These are phyloP conservation scores for Pachyseris speciosa DNA, from an alignment of 64 coral and sea anemone genomes.

Conservation along the genomic window DNA sequence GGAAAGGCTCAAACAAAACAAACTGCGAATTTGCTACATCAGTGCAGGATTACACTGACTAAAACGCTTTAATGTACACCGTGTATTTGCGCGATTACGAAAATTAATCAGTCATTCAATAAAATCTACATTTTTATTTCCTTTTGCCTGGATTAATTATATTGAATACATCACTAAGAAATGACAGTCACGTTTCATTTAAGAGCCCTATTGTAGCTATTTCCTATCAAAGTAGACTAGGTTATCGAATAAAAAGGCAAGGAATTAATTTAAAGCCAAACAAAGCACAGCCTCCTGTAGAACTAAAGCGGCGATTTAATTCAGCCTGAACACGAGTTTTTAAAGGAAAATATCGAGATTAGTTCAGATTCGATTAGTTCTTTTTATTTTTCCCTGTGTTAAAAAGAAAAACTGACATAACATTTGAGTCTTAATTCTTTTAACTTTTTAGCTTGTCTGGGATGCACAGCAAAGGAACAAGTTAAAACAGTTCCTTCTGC, in stretches of 20 bases:
- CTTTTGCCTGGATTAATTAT: too few relatives aligned
- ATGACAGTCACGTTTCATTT: neutral
- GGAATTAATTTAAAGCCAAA: too few relatives aligned
- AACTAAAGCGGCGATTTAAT: too few relatives aligned
- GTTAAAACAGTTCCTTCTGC: neutral
- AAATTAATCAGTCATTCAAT: too few relatives aligned
- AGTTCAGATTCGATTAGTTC: neutral
- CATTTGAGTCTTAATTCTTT: neutral
- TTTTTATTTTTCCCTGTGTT: neutral
- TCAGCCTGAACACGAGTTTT: neutral
- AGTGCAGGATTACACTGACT: neutral
- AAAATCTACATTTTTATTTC: too few relatives aligned
- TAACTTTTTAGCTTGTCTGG: neutral
- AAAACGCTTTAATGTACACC: too few relatives aligned
- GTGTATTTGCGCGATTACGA: too few relatives aligned
- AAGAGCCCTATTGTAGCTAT: neutral
- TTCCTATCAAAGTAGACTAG: too few relatives aligned
- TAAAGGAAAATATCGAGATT: neutral
- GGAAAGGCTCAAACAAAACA: neutral
- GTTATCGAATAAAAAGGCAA: too few relatives aligned
- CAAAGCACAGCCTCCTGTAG: too few relatives aligned
- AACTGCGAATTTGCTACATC: neutral
- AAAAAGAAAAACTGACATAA: neutral
- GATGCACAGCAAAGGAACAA: neutral
- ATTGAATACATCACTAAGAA: too few relatives aligned